Percentiles rank a stretch among this genome's conserved stretches.
These are phyloP conservation scores for Alces alces DNA, from an alignment of 2,113 vertebrate species.

Conservation along the genomic window DNA sequence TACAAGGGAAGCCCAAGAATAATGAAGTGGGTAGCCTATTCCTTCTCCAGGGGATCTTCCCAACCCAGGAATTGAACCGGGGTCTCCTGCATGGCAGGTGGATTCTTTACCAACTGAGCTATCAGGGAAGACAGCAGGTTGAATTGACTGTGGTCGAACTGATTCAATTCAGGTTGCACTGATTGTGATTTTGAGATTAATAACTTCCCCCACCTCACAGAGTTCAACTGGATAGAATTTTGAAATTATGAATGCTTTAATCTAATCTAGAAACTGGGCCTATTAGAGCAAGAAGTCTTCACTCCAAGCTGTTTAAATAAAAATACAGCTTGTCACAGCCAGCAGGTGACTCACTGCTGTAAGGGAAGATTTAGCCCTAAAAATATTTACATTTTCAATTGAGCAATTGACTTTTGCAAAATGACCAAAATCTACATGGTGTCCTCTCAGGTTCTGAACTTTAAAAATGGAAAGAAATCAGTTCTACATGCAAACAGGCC, in stretches of 20 bases:
- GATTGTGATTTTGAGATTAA: constrained; percentile 36
- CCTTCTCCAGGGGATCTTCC: not conserved
- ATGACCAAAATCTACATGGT: not conserved
- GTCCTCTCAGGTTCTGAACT: not conserved
- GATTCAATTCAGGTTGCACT: not conserved
- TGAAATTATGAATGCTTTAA: not conserved
- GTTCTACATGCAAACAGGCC: not conserved
- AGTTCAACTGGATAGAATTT: not conserved
- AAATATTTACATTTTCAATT: not conserved
- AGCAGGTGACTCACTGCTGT: not conserved
- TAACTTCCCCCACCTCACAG: not conserved
- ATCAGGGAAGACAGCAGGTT: not conserved
- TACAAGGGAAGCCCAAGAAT: not conserved
- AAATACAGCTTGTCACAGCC: not conserved
- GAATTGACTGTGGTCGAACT: not conserved
- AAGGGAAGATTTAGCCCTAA: not conserved
- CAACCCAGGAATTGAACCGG: not conserved
- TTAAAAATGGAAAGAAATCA: not conserved
- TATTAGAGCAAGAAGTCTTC: not conserved
- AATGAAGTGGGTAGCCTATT: not conserved
- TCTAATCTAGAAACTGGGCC: not conserved
- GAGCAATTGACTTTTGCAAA: not conserved
- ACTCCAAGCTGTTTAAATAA: not conserved
- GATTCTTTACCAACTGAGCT: not conserved
- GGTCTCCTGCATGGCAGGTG: not conserved